Percentiles rank a stretch among this genome's conserved stretches.
These are phyloP conservation scores for Bungarus multicinctus DNA, from an alignment of 2,113 vertebrate genomes.

Conservation along the genomic window DNA sequence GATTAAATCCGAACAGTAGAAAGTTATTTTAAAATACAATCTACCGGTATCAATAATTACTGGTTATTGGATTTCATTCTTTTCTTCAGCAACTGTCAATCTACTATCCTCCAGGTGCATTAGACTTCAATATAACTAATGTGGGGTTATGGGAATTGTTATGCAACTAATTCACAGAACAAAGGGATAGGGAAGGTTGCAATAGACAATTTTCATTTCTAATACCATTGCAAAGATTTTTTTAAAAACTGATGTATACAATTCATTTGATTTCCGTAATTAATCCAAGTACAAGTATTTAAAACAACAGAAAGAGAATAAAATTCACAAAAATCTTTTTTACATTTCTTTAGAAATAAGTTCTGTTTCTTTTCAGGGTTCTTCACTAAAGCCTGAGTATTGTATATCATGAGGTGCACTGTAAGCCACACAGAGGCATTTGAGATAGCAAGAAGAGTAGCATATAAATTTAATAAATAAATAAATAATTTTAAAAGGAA, in stretches of 20 bases:
- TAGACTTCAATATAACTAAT: neutral
- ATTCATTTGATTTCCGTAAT: neutral
- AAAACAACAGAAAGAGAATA: neutral
- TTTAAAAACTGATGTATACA: neutral
- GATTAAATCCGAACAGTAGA: neutral
- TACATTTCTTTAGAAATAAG: neutral
- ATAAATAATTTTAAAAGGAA: neutral
- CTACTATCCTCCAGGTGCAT: neutral
- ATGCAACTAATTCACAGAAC: neutral
- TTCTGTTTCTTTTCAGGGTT: neutral
- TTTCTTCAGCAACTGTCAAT: neutral
- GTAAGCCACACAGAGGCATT: neutral
- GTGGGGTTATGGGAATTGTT: neutral
- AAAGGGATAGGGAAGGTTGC: neutral
- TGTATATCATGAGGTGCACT: neutral
- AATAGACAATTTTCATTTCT: neutral
- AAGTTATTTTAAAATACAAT: neutral
- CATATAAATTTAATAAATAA: neutral
- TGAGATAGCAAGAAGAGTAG: neutral
- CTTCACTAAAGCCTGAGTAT: neutral
- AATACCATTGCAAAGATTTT: neutral
- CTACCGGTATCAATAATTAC: neutral
- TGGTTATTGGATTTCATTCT: rapidly evolving
- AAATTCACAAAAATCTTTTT: neutral
- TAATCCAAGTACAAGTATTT: neutral